Evolutionary conservation across 2,113 vertebrate species (phyloP).

Genomic region (Fregata magnificens): DNA sequence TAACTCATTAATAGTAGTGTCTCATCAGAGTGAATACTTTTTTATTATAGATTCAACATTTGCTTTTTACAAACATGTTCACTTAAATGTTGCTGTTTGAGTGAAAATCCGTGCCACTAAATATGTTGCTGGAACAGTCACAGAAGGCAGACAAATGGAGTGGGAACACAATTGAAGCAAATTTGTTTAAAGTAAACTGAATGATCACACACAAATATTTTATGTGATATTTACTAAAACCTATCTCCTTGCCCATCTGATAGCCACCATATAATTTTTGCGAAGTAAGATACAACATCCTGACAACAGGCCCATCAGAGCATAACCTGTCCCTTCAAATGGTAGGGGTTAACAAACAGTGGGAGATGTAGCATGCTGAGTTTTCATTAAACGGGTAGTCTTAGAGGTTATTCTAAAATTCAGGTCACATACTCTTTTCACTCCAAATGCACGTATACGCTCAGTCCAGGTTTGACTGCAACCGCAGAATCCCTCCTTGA

Average conservation of each 20-base stretch:
- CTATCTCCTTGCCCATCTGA: not conserved
- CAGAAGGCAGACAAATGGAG: slow-evolving; percentile 46
- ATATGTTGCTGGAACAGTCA: slow-evolving; percentile 29
- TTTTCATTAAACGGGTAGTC: not conserved
- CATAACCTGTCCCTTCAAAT: not conserved
- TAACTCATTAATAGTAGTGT: not conserved
- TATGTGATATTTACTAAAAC: not conserved
- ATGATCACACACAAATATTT: slow-evolving; percentile 12
- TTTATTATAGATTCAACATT: not conserved
- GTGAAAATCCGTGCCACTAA: slow-evolving; percentile 27
- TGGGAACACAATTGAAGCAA: slow-evolving; percentile 34
- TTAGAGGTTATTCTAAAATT: not conserved
- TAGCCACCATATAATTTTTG: not conserved
- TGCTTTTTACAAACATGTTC: not conserved
- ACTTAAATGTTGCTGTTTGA: slow-evolving; percentile 11
- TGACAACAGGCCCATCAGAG: not conserved
- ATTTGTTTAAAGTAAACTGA: slow-evolving; percentile 53
- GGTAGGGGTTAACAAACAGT: not conserved
- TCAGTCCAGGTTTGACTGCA: not conserved
- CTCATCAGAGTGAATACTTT: not conserved
- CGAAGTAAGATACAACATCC: not conserved
- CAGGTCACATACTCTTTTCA: not conserved
- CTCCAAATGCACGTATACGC: not conserved
- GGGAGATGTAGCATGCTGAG: not conserved
- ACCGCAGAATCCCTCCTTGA: not conserved